Evolutionary conservation across 1,140 invertebrate species (phyloP).

Genomic region (Campodea augens): DNA sequence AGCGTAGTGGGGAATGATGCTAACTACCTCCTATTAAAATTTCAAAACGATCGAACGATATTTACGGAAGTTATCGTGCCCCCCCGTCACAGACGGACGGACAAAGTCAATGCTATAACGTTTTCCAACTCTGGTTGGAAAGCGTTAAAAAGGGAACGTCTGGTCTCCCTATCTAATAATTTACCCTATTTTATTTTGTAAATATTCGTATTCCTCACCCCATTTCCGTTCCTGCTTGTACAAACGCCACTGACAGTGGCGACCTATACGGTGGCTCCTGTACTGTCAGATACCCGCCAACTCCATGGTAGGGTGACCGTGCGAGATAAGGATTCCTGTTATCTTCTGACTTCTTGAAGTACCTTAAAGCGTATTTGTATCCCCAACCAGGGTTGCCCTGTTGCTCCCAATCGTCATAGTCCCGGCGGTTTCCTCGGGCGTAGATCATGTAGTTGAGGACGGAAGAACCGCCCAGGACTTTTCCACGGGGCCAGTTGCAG

Average conservation of each 20-base stretch:
- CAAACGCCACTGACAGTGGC: conserved; percentile 15
- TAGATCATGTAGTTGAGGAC: conserved; percentile 37
- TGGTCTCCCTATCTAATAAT: no score
- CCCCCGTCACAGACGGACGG: no score
- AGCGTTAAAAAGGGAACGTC: no score
- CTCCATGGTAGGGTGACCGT: conserved; percentile 14
- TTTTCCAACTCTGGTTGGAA: no score
- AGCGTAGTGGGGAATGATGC: no score
- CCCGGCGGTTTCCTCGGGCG: conserved; percentile 31
- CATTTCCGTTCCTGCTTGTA: conserved; percentile 25
- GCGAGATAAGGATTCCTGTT: conserved; percentile 16
- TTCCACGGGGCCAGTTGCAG: conserved; percentile 21
- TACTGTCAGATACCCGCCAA: conserved; percentile 18
- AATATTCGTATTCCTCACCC: conserved; percentile 20
- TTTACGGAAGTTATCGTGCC: no score
- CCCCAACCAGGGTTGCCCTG: conserved; percentile 33
- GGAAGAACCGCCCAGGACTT: conserved; percentile 29
- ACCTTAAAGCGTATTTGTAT: conserved; percentile 28
- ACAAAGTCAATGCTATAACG: no score
- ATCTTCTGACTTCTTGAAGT: conserved; percentile 24
- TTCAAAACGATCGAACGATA: no score
- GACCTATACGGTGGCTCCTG: conserved; percentile 14
- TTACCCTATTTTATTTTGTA: no score
- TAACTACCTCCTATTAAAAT: no score
- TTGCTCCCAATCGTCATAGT: conserved; percentile 35